Base-by-base conservation (phyloP, 2,888 invertebrate species). In the Cataglyphis cursor region DNA sequence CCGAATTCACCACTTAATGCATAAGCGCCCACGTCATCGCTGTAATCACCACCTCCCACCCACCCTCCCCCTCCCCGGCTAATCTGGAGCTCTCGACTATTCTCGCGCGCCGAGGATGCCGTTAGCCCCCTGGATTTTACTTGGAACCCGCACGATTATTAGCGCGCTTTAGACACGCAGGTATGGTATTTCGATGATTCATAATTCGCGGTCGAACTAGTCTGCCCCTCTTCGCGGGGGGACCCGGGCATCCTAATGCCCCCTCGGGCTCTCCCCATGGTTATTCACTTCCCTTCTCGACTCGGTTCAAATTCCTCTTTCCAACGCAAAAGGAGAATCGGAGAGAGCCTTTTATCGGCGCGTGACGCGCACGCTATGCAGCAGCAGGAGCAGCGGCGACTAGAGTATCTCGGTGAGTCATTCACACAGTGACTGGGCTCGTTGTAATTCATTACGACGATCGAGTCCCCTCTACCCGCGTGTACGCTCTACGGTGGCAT, bases 381-480 rank as follows among this genome's bases (percentile, higher is more conserved):
- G 80, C 64, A 18, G 31, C 73, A 51, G 54, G 81, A 61, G 73
- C 86, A 64, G 78, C 84, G 76, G 82, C 85, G 85, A 65, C 70
- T 74, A 82, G 80, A 73, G 73, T 66, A 78, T 82, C n/a, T 31
- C 72, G 78, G 90, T 90, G 90, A 91, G 88, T 91, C 93, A 93
- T 88, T 88, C 87, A 85, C 85, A 87, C 85, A 87, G 90, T 89
- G 92, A 90, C 90, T 92, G 91, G 48, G 90, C 89, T 93, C 91
- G 91, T 91, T 93, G 93, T 93, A 93, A 93, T 93, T 93, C 93
- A 93, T 93, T 92, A 92, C 91, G 91, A 90, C 89, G 90, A 93
- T 92, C 91, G 90, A 87, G 83, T 85, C 84, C 81, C 83, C 82
- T 76, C 88, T 80, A 44, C 31, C n/a, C 3, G 24, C 21, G 41